phyloP scores from a whole-genome alignment of 30 jellyfish, hydroid and myxozoan genomes.

The Rhopilema esculentum region DNA sequence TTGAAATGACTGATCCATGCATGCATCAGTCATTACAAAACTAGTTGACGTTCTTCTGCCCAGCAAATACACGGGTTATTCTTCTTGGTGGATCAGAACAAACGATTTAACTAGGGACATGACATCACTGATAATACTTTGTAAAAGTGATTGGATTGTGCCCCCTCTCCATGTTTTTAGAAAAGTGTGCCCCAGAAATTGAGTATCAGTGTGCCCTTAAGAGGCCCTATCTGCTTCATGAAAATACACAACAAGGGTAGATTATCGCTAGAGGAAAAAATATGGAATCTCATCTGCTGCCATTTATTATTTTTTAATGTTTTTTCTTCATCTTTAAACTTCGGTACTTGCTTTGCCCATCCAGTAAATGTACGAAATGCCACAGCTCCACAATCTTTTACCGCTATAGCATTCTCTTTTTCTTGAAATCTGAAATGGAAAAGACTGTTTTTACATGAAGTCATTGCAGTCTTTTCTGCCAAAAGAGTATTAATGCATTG shows the following conservation, averaged over 20 bases:
- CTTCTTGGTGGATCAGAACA: too few species aligned
- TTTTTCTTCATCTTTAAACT: background rate
- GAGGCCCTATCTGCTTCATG: background rate
- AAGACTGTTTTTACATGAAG: too few species aligned
- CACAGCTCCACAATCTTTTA: background rate
- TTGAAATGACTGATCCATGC: too few species aligned
- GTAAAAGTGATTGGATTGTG: background rate
- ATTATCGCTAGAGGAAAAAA: background rate
- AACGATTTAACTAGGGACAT: background rate
- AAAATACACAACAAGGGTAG: background rate
- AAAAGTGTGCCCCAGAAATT: background rate
- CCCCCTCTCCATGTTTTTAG: background rate
- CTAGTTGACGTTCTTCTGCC: too few species aligned
- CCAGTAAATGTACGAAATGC: background rate
- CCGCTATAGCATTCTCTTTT: too few species aligned
- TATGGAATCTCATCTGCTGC: background rate
- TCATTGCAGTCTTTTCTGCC: too few species aligned
- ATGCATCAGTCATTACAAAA: too few species aligned
- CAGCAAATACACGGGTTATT: too few species aligned
- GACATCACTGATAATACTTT: background rate
- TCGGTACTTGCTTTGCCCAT: background rate
- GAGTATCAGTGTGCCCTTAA: background rate
- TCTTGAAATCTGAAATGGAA: too few species aligned
- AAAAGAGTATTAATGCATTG: too few species aligned
- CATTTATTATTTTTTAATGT: background rate